Base-by-base conservation (phyloP, 2,888 invertebrate genomes). In the Masnerella sp. region DNA sequence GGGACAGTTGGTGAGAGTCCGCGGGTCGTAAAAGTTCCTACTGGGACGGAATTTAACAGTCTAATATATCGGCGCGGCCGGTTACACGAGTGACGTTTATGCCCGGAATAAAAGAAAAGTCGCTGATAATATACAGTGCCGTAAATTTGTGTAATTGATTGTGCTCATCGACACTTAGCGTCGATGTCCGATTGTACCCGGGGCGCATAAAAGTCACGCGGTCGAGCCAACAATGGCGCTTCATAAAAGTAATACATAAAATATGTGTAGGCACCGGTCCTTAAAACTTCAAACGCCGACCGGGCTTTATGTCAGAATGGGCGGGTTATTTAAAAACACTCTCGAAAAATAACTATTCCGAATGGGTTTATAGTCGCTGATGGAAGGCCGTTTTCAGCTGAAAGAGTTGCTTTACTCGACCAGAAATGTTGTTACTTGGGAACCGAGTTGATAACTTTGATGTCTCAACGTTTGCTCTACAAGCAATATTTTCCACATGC, bases 81-180 rank as follows among this genome's bases (percentile, higher is more conserved):
- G 42, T 14, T 42, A 49, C 45, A 11, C 45, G 20, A 32, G 7
- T 18, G 71, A 71, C 71, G 45, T 72, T 72, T 65, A 72, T 52
- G 52, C 34, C n/a, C 3, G 22, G 36, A 25, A 64, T 51, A 58
- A 71, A 64, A 64, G 56, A 56, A 64, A 71, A 64, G 14, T 71
- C 71, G 38, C 25, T 25, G 56, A 51, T 70, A 56, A 70, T 43
- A 64, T 71, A 71, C 28, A 49, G 25, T 47, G 47, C 51, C 36
- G 54, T 71, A 64, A 71, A 71, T 71, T 65, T 58, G 52, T 71
- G 47, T 62, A 69, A 68, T 68, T 56, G 59, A 51, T 68, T 45
- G 49, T 52, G 17, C 45, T 45, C 45, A 59, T 59, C 22, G 51
- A 51, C 54, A 38, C 54, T 32, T 25, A 11, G 28, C 28, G 11